Base-by-base conservation (phyloP, 92 coral and sea anemone species). In the Palythoa grandiflora region DNA sequence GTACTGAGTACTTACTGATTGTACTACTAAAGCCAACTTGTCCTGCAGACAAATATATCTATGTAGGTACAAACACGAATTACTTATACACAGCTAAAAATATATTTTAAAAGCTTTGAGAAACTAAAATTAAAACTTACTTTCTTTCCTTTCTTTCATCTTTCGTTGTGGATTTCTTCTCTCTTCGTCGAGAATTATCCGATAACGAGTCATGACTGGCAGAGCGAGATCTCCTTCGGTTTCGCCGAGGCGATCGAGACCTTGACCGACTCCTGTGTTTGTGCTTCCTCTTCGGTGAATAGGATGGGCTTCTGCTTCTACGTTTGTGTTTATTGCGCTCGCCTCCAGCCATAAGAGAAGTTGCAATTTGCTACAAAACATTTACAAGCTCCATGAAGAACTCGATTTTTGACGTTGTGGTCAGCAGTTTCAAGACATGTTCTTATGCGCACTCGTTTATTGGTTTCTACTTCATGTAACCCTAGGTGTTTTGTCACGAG, bases 231-330 rank as follows among this genome's bases (percentile, higher is more conserved):
- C 92, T 87, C 60, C 78, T 91, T 66, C 88, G 86, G 68, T 44
- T 63, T 63, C 35, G 21, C 28, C 90, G 87, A 38, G 94, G 94
- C 39, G 91, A 89, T 38, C 78, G 94, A 48, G 91, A 89, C 50
- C 90, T 86, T 61, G 96, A 94, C 54, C 86, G 90, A 17, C 96
- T 89, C 8, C 94, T 91, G 68, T 85, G 90, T 38, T 88, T 87
- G 14, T 87, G 89, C 87, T 91, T 93, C 37, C 93, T 88, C 78
- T 87, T 74, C 3, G 99, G 97, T 28, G 98, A 94, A 61, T 73
- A 91, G 51, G 99, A 97, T 75, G 96, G 94, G 80, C 98, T 95
- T 72, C 99, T 93, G 36, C 93, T 90, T 19, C 95, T 91, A 79
- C 78, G 93, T 75, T 36, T 78, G 47, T 88, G 94, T 73, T 91